These are phyloP conservation scores for Neotoma lepida DNA, from an alignment of 2,113 vertebrate species.

Conservation along the genomic window DNA sequence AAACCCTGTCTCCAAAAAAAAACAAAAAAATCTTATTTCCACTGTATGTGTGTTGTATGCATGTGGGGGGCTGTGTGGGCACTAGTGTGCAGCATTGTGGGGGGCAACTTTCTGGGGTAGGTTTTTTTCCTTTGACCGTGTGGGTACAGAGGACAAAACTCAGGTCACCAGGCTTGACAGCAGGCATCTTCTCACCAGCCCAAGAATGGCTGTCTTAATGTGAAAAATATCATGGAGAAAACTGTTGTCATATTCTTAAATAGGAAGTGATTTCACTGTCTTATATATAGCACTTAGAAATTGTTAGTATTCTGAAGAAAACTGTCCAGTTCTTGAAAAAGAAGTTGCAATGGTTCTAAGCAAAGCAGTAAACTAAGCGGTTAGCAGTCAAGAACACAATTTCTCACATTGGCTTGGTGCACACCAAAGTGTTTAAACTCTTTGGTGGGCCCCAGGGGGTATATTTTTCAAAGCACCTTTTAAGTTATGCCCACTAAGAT, in stretches of 20 bases:
- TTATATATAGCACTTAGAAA: neutral
- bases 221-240: conserved; percentile 3
- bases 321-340: neutral
- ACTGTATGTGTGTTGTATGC: neutral
- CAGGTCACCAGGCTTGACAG: neutral
- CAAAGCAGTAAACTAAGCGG: neutral
- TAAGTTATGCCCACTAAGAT: neutral
- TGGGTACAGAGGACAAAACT: neutral
- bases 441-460: neutral
- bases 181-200: neutral
- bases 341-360: neutral
- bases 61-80: too few species aligned
- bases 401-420: neutral
- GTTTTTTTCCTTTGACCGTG: neutral
- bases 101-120: neutral
- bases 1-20: too few species aligned
- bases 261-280: neutral
- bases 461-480: neutral
- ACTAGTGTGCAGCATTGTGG: too few species aligned
- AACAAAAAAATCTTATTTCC: neutral
- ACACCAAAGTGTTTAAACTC: neutral
- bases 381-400: neutral
- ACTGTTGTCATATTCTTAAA: neutral
- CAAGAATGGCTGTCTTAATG: neutral
- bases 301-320: conserved; percentile 22